Conservation (phyloP, 2,113 vertebrate genomes). For the Sterna hirundo region DNA sequence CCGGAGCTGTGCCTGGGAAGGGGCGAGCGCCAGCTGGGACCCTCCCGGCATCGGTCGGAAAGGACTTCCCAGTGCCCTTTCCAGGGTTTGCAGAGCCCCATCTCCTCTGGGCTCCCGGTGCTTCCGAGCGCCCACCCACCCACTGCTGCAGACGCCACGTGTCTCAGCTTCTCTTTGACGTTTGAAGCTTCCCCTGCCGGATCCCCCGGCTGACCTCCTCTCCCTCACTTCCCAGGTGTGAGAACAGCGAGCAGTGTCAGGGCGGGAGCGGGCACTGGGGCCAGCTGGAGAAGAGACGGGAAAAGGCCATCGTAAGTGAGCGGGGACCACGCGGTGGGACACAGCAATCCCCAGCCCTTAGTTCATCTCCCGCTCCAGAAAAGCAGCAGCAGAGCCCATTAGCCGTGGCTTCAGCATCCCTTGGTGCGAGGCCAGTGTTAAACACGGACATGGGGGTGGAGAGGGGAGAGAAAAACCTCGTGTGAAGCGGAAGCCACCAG, state of each 20-base stretch:
- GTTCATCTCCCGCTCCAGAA: not conserved
- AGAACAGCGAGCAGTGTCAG: slow-evolving; percentile 75
- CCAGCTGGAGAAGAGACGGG: slow-evolving; percentile 83
- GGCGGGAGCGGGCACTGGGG: slow-evolving; percentile 65
- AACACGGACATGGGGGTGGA: not conserved
- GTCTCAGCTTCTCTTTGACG: not conserved
- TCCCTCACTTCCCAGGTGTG: slow-evolving; percentile 76
- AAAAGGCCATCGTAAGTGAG: slow-evolving; percentile 86
- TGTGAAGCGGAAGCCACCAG: not conserved
- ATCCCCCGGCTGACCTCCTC: not conserved
- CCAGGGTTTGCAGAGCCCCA: not conserved
- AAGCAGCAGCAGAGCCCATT: not conserved
- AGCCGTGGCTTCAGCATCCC: not conserved
- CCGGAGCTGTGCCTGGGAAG: not conserved
- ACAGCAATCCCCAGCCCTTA: not conserved
- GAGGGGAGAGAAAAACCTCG: not conserved
- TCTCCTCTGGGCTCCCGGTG: not conserved
- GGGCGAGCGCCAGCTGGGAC: rapidly evolving
- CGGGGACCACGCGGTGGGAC: not conserved
- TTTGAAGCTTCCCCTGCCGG: not conserved
- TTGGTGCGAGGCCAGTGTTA: not conserved
- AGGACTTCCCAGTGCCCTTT: not conserved
- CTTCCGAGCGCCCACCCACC: rapidly evolving
- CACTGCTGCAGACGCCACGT: rapidly evolving
- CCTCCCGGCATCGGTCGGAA: not conserved